Base-by-base conservation (phyloP, 2,888 invertebrate species). In the Boloria euphrosyne region DNA sequence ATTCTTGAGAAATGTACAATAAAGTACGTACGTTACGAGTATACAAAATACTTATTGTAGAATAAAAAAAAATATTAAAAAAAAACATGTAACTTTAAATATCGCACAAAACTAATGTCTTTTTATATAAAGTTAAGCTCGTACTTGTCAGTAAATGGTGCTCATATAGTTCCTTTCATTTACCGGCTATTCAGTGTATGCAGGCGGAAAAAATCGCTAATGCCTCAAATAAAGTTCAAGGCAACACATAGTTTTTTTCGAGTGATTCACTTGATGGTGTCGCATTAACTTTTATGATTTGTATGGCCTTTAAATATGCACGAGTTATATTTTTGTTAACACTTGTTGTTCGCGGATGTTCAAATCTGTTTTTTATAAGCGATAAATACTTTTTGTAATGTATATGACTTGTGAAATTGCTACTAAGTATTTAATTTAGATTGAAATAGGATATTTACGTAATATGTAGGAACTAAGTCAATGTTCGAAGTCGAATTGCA, bases 141-240 rank as follows among this genome's bases (percentile, higher is more conserved):
- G 31, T 10, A 38, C 31, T 38, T 38, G 31, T 38, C 31, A 38
- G 31, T 38, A 38, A 38, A 38, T 38, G 31, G 31, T 38, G 31
- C 10, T 38, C 10, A 10, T 27, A 47, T 44, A 47, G 58, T 49
- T 66, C 62, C 38, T 62, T 51, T 66, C 58, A 66, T 66, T 53
- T 57, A 62, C 44, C 57, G 51, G 51, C 58, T 58, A 49, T 62
- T 62, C 58, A 49, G 27, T 50, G 62, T 58, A 51, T 57, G 62
- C 51, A 60, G 44, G 67, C 70, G 67, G 70, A 70, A 67, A 70
- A 62, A 64, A 65, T 70, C 69, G 68, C 67, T 73, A 71, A 71
- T 68, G 65, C 66, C 68, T 63, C 54, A 67, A 44, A 53, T 66
- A 71, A 64, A 70, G 65, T 65, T 65, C 67, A 68, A 70, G 70